Evolutionary conservation across 1,140 invertebrate genomes (phyloP).

Genomic region (Asbolus verrucosus): DNA sequence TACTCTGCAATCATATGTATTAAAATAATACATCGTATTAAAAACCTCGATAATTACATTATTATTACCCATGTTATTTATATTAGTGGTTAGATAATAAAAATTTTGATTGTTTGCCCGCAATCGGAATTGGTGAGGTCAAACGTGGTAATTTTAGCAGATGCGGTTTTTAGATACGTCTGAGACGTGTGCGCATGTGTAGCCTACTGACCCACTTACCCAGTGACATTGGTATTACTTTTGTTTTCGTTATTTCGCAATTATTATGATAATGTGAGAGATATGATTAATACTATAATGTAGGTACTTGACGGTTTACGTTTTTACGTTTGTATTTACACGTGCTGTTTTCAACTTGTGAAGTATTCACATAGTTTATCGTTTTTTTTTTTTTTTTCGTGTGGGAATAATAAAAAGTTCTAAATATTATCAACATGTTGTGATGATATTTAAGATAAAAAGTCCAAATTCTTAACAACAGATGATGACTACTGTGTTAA

Average conservation of each 20-base stretch:
- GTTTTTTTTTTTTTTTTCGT: too few relatives aligned
- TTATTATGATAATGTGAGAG: slow-evolving; percentile 43
- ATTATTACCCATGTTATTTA: slow-evolving; percentile 8
- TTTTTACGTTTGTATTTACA: slow-evolving; percentile 28
- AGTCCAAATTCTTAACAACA: too few relatives aligned
- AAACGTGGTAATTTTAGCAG: slow-evolving; percentile 34
- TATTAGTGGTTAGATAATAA: slow-evolving; percentile 31
- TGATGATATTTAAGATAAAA: too few relatives aligned
- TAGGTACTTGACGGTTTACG: slow-evolving; percentile 24
- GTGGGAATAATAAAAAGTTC: slow-evolving; percentile 14
- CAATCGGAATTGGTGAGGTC: slow-evolving; percentile 36
- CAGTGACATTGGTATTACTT: slow-evolving; percentile 70
- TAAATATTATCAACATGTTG: too few relatives aligned
- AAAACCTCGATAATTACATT: slow-evolving; percentile 20
- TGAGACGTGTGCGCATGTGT: slow-evolving; percentile 62
- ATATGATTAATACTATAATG: slow-evolving; percentile 40
- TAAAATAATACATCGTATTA: slow-evolving; percentile 10
- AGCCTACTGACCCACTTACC: slow-evolving; percentile 70
- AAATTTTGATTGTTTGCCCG: slow-evolving; percentile 35
- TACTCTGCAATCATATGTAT: too few relatives aligned
- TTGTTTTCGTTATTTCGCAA: slow-evolving; percentile 53
- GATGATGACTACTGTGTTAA: too few relatives aligned
- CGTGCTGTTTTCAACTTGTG: too few relatives aligned
- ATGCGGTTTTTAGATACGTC: slow-evolving; percentile 36
- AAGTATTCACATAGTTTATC: too few relatives aligned